Evolutionary conservation across 1,140 invertebrate genomes (phyloP), one percentile per base, ranked within the genome.

Genomic region (Himalopsyche phryganea): DNA sequence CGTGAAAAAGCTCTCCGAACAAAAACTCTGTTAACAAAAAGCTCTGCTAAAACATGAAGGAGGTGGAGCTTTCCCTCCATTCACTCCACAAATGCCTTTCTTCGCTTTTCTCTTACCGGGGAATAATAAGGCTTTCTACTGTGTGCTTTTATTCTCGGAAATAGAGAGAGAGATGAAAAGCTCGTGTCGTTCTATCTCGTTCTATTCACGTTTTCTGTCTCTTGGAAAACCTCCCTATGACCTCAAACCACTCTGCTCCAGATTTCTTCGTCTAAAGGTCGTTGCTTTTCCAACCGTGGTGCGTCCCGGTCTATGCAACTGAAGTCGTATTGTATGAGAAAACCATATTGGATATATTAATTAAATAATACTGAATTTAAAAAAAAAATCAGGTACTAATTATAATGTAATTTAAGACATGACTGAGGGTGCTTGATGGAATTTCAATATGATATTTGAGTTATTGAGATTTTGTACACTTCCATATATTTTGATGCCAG

Each of bases 101-200:
- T 57, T 57, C 23, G 47, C 23, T 60, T 63, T 59, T 63, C 61
- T 63, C 61, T 63, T 63, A 59, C 54, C 41, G 17, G 42, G 53
- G 52, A 63, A 63, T 63, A 63, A 63, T 63, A 59, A 59, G 52
- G 61, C 47, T 54, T 63, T 57, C 61, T 58, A 50, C 58, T 63
- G 35, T 28, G 15, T 42, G 55, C 48, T 32, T 63, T 63, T 63
- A 33, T 63, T 63, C 57, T 48, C 48, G 36, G 56, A 50, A 63
- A 63, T 59, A 59, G 61, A 38, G 50, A 55, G 53, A 55, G 44
- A 63, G 57, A 63, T 63, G 61, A 63, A 63, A 63, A 63, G 61
- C 61, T 48, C 35, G 51, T 59, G 57, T 60, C 57, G 44, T 28
- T 51, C 50, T 50, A 45, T 54, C 55, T 63, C 47, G 40, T 57